Base-by-base conservation (phyloP, 2,113 vertebrate species). In the Gobiocypris rarus region DNA sequence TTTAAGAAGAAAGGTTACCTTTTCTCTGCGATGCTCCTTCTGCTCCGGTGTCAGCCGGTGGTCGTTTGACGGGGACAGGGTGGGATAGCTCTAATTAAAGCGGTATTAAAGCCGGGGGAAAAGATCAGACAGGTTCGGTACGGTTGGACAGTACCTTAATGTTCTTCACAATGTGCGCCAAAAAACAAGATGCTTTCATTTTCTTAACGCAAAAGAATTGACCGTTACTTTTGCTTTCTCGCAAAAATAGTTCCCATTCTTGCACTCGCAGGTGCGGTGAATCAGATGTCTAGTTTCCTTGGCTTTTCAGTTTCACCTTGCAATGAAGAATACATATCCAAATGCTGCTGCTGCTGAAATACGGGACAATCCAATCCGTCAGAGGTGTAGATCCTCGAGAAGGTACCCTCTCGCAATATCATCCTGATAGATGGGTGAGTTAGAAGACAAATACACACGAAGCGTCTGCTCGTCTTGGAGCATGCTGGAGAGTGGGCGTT, bases 281-380 rank as follows among this genome's bases (percentile, higher is more conserved):
- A 70, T 83, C 63, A 83, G 75, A 77, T 77, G n/a, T 19, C 43
- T 52, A 41, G 75, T 59, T 80, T 15, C 17, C 59, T 19, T 45
- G 81, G 56, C 43, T 48, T 71, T 56, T 70, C 50, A 43, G 7
- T 63, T 65, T 74, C 70, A 48, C 50, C 73, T 73, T 50, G n/a
- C 31, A 52, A 59, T n/a, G 28, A 43, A 82, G 34, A 79, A 79
- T 48, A 67, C 61, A 78, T 43, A 85, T 86, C 87, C 87, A 86
- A 61, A 8, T 24, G 17, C 38, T 41, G 80, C 38, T 41, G 80
- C 28, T 75, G 80, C 28, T 75, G 50, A 19, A 28, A 81, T 7
- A 22, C 48, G 26, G 43, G 61, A 43, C 8, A 50, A 59, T 85
- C 81, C 56, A 59, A 56, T 83, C 75, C 86, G 54, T n/a, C 28